Evolutionary conservation across 2,113 vertebrate species (phyloP).

Genomic region (Ptyas mucosa): DNA sequence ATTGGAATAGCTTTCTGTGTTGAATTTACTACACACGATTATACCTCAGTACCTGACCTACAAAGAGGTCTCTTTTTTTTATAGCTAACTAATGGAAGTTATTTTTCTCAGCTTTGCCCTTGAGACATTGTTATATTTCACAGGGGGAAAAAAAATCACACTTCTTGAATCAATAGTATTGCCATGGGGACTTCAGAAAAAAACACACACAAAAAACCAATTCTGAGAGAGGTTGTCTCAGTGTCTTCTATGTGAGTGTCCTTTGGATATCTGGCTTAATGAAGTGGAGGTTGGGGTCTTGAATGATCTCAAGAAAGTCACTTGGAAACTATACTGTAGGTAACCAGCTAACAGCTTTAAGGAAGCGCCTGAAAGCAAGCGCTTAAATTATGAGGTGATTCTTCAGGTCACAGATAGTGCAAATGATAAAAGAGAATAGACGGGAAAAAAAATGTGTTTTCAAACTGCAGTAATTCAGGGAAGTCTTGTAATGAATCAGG

Average conservation of each 20-base stretch:
- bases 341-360: not conserved
- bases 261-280: not conserved
- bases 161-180: constrained; percentile 19
- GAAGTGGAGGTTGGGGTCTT: not conserved
- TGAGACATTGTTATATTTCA: constrained; percentile 24
- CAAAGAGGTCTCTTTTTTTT: not conserved
- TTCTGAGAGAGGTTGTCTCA: not conserved
- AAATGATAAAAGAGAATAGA: not conserved
- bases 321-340: not conserved
- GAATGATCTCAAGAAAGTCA: not conserved
- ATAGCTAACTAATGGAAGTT: not conserved
- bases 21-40: not conserved
- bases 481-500: not conserved
- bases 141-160: not conserved
- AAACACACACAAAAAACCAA: not conserved
- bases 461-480: not conserved
- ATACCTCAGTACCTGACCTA: not conserved
- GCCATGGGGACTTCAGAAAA: not conserved
- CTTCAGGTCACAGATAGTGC: not conserved
- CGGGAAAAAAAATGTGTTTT: too few relatives aligned
- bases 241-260: not conserved
- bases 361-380: not conserved
- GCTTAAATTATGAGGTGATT: not conserved
- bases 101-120: not conserved
- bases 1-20: not conserved